Conservation (phyloP, 92 coral and sea anemone species). For the Parazoanthus swiftii region DNA sequence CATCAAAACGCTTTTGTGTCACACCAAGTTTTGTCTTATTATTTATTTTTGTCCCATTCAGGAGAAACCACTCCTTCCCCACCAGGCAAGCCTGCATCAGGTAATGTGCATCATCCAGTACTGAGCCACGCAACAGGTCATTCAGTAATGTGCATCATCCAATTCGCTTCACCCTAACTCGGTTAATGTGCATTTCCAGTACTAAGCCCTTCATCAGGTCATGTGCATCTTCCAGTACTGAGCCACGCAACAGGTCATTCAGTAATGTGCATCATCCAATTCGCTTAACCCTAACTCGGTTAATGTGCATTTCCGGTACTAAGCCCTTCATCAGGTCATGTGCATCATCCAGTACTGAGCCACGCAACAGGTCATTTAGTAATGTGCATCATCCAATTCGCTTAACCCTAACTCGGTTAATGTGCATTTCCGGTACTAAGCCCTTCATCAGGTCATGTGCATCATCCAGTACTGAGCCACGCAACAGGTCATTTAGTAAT, state of each 20-base stretch:
- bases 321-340: not conserved
- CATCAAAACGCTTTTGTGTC: not conserved
- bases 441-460: not conserved
- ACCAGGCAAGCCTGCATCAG: not conserved
- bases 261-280: not conserved
- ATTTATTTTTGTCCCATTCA: not conserved
- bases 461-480: not conserved
- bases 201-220: not conserved
- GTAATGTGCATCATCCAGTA: not conserved
- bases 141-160: not conserved
- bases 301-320: too few species aligned
- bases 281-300: not conserved
- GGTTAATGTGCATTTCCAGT: too few species aligned
- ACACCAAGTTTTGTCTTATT: not conserved
- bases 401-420: too few species aligned
- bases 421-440: too few species aligned
- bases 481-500: not conserved
- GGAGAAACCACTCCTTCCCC: constrained; percentile 7
- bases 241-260: not conserved
- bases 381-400: not conserved
- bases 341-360: not conserved
- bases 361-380: too few species aligned
- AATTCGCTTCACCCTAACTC: not conserved
- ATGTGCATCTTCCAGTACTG: too few species aligned
- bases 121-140: not conserved